phyloP scores from a whole-genome alignment of 2,888 invertebrate species.

The Cheilosia urbana region DNA sequence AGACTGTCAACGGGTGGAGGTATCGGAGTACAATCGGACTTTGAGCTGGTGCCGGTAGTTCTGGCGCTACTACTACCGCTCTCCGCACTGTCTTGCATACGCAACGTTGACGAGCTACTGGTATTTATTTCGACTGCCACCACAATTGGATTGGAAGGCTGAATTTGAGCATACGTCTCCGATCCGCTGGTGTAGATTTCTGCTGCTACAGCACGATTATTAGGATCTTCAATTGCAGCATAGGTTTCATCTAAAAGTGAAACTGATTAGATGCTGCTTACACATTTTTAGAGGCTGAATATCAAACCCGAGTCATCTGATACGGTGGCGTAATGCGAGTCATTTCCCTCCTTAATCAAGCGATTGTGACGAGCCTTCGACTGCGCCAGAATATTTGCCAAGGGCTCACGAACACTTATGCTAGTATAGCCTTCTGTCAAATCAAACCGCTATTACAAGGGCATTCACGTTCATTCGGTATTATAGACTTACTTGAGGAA shows the following conservation, averaged over 20 bases:
- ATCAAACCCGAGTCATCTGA: slow-evolving; percentile 93
- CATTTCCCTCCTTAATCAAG: slow-evolving; percentile 83
- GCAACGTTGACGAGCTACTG: slow-evolving; percentile 70
- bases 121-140: slow-evolving; percentile 83
- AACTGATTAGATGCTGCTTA: not conserved
- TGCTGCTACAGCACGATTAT: slow-evolving; percentile 85
- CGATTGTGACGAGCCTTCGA: slow-evolving; percentile 84
- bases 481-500: slow-evolving; percentile 88
- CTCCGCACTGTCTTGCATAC: slow-evolving; percentile 61
- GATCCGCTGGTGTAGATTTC: slow-evolving; percentile 90
- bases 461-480: not conserved
- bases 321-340: slow-evolving; percentile 94
- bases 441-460: not conserved
- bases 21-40: slow-evolving; percentile 78
- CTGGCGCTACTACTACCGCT: slow-evolving; percentile 38
- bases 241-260: slow-evolving; percentile 91
- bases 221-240: slow-evolving; percentile 92
- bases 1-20: slow-evolving; percentile 87
- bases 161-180: slow-evolving; percentile 94
- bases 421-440: slow-evolving; percentile 94
- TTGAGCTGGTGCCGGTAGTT: slow-evolving; percentile 49
- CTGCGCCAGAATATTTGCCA: slow-evolving; percentile 90
- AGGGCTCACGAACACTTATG: slow-evolving; percentile 94
- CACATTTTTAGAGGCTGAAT: not conserved
- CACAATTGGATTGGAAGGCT: slow-evolving; percentile 84